phyloP scores from a whole-genome alignment of 2,888 invertebrate genomes.

The Deilephila elpenor region DNA sequence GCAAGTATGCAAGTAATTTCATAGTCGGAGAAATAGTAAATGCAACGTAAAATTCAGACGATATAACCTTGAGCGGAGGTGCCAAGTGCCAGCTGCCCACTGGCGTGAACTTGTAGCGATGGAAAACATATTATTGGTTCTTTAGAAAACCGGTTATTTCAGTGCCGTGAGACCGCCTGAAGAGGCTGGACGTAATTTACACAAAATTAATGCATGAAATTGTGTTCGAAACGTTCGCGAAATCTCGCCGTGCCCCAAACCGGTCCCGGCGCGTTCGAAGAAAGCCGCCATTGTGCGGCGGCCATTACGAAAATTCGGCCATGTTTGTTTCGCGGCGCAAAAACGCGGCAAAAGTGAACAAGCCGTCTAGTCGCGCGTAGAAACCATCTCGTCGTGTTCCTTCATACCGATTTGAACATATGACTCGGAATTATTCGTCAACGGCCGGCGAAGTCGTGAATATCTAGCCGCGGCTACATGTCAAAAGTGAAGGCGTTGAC shows the following conservation, averaged over 20 bases:
- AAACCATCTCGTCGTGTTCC: constrained; percentile 52
- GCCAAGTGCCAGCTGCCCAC: constrained; percentile 58
- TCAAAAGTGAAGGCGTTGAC: constrained; percentile 42
- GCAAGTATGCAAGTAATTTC: constrained; percentile 55
- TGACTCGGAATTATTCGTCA: constrained; percentile 51
- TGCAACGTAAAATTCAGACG: constrained; percentile 58
- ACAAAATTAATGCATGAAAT: constrained; percentile 62
- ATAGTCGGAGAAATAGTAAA: constrained; percentile 59
- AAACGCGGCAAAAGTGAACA: constrained; percentile 69
- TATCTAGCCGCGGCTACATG: constrained; percentile 46
- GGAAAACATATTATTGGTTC: constrained; percentile 58
- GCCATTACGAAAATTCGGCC: constrained; percentile 79
- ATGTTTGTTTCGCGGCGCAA: constrained; percentile 71
- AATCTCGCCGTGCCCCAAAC: constrained; percentile 64
- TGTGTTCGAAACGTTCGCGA: constrained; percentile 63
- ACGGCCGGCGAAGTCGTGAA: constrained; percentile 46
- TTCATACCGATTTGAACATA: constrained; percentile 56
- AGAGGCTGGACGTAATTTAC: constrained; percentile 72
- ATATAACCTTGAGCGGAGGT: constrained; percentile 60
- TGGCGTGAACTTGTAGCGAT: constrained; percentile 55
- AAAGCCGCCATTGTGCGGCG: constrained; percentile 68
- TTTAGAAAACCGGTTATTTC: constrained; percentile 75
- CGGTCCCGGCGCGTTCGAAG: constrained; percentile 63
- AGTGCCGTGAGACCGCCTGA: constrained; percentile 71
- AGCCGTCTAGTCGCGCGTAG: constrained; percentile 54